Percentiles rank a stretch among this genome's conserved stretches.
phyloP scores from a whole-genome alignment of 2,888 invertebrate genomes.

The Monoplex corrugatus region DNA sequence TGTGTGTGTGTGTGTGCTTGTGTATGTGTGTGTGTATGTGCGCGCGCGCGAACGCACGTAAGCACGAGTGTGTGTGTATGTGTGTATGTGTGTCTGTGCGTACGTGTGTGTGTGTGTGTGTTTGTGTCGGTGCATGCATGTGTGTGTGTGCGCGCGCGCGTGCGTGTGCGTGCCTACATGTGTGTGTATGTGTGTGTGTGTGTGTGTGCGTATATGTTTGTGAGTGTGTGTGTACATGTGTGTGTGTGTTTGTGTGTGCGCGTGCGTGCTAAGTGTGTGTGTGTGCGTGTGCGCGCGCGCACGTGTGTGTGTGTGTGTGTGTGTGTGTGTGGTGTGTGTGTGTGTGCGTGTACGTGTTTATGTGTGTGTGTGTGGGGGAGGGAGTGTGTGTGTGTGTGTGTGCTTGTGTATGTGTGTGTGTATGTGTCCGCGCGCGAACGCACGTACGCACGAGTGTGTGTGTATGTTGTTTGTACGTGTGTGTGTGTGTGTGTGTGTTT shows the following conservation, averaged over 20 bases:
- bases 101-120: too few species aligned
- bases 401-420: not conserved
- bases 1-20: not conserved
- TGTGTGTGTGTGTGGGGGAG: not conserved
- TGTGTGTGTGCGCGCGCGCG: not conserved
- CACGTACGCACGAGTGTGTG: not conserved
- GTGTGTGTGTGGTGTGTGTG: not conserved
- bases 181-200: slow-evolving; percentile 7
- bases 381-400: not conserved
- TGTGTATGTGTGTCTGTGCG: not conserved
- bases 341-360: not conserved
- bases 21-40: too few species aligned
- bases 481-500: not conserved
- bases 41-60: too few species aligned
- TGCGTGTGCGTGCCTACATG: slow-evolving; percentile 5
- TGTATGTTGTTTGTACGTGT: not conserved
- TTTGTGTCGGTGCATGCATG: not conserved
- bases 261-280: not conserved
- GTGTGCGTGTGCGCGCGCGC: not conserved
- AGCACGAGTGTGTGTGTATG: not conserved
- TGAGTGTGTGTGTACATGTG: not conserved
- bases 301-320: not conserved
- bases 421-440: not conserved
- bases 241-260: not conserved
- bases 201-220: not conserved